Evolutionary conservation across 2,888 invertebrate genomes (phyloP), one percentile per base, ranked within the genome.

Genomic region (Hofmannophila pseudospretella): DNA sequence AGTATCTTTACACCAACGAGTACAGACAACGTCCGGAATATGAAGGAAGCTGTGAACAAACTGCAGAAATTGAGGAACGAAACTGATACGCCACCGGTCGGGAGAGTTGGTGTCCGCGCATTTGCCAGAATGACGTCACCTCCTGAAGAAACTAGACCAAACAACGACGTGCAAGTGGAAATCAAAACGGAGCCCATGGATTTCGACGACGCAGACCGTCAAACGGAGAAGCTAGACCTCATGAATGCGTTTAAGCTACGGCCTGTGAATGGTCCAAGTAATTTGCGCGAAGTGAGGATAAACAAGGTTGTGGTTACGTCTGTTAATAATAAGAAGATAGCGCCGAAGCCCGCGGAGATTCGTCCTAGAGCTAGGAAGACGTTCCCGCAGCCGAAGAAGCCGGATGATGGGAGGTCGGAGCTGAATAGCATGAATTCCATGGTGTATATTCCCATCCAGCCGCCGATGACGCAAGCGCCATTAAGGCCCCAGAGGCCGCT

Each of bases 371-470:
- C 84, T 0, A 77, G 72, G 55, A 86, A 86, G 47, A 67, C 80
- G 1, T 84, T 84, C 45, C 82, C 84, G 0, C 75, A 74, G 44
- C 70, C 81, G 9, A 74, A 68, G 47, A 78, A 78, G 44, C 44
- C 63, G 0, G 76, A 71, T 2, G 84, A 85, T 0, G 67, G 67
- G 0, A 51, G 76, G 1, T 73, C 79, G 9, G 84, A 82, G 34
- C 44, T 85, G 39, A 80, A 74, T 34, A 66, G 74, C 11, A 85
- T 86, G 54, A 85, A 86, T 50, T 78, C 82, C 1, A 86, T 86
- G 86, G 86, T 86, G 42, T 86, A 86, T 42, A 86, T 86, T 9
- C 86, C 86, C 1, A 84, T 85, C 14, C 82, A 81, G 55, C 85
- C 85, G 46, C 74, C 85, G n/a, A 49, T 49, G 20, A 72, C 80